Evolutionary conservation across 1,140 invertebrate genomes (phyloP).

Genomic region (Drosophila pseudoobscura): DNA sequence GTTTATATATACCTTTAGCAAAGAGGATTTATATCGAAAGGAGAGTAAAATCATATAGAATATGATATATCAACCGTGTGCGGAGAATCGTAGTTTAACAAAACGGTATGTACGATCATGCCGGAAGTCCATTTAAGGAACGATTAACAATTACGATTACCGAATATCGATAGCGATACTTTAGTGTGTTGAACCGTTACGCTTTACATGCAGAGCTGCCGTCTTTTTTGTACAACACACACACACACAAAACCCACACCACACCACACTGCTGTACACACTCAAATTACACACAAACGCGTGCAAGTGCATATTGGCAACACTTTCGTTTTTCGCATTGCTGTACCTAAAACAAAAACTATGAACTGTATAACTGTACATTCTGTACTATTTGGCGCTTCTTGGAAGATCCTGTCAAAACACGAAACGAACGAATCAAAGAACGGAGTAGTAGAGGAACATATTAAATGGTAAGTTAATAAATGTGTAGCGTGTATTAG

Average conservation of each 20-base stretch:
- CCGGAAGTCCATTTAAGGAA: slow-evolving; percentile 35
- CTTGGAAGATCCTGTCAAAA: slow-evolving; percentile 66
- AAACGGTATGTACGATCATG: slow-evolving; percentile 11
- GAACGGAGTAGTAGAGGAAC: slow-evolving; percentile 42
- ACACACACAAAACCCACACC: slow-evolving; percentile 20
- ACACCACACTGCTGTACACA: slow-evolving; percentile 26
- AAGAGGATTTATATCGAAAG: slow-evolving; percentile 53
- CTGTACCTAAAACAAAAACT: slow-evolving; percentile 67
- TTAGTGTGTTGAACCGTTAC: slow-evolving; percentile 69
- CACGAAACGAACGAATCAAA: slow-evolving; percentile 45
- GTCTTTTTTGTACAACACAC: slow-evolving; percentile 56
- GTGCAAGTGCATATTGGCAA: slow-evolving; percentile 58
- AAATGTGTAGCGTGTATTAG: slow-evolving; percentile 75
- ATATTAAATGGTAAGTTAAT: slow-evolving; percentile 75
- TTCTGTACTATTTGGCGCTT: slow-evolving; percentile 74
- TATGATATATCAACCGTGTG: slow-evolving; percentile 35
- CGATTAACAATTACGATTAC: slow-evolving; percentile 33
- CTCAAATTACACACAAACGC: slow-evolving; percentile 27
- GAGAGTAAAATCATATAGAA: slow-evolving; percentile 44
- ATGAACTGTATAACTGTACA: slow-evolving; percentile 68
- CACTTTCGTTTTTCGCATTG: slow-evolving; percentile 71
- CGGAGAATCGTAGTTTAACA: slow-evolving; percentile 15
- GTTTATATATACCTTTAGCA: slow-evolving; percentile 79
- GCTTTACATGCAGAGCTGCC: slow-evolving; percentile 73
- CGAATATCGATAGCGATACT: slow-evolving; percentile 37